Evolutionary conservation across 2,888 invertebrate genomes (phyloP).

Genomic region (Morpho helenor): DNA sequence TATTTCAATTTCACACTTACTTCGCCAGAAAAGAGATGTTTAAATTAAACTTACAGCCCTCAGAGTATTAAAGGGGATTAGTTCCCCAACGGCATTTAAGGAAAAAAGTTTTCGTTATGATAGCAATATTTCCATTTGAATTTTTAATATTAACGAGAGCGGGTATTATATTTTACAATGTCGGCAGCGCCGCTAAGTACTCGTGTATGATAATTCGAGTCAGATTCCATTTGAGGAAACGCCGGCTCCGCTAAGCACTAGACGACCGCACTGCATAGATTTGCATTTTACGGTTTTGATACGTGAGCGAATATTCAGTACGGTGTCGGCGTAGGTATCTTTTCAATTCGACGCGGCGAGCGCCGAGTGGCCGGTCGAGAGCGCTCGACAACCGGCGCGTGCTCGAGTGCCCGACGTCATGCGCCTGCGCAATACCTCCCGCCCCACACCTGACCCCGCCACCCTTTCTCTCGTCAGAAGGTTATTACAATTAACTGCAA

Average conservation of each 20-base stretch:
- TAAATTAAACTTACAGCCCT: conserved; percentile 21
- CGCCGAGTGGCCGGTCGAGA: conserved; percentile 64
- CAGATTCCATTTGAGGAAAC: conserved; percentile 72
- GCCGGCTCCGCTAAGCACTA: conserved; percentile 59
- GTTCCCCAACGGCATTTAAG: conserved; percentile 10
- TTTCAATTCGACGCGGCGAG: conserved; percentile 73
- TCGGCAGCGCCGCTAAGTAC: conserved; percentile 51
- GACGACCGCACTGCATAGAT: conserved; percentile 75
- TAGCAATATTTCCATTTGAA: conserved; percentile 16
- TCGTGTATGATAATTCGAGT: conserved; percentile 64
- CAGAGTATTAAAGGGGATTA: conserved; percentile 19
- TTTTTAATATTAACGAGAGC: conserved; percentile 21
- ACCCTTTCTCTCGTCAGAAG: conserved; percentile 38
- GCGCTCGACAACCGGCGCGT: conserved; percentile 71
- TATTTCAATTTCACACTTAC: conserved; percentile 20
- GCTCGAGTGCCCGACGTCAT: conserved; percentile 62
- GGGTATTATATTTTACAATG: conserved; percentile 43
- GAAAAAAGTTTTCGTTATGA: conserved; percentile 17
- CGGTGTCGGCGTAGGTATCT: conserved; percentile 74
- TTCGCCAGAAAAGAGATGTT: conserved; percentile 19
- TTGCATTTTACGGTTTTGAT: conserved; percentile 78
- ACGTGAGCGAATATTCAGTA: conserved; percentile 76
- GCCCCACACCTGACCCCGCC: conserved; percentile 8
- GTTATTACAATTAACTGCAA: conserved; percentile 69
- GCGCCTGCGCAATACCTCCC: conserved; percentile 59